These are phyloP conservation scores for Orgyia antiqua DNA, from an alignment of 2,888 invertebrate species.

Conservation along the genomic window DNA sequence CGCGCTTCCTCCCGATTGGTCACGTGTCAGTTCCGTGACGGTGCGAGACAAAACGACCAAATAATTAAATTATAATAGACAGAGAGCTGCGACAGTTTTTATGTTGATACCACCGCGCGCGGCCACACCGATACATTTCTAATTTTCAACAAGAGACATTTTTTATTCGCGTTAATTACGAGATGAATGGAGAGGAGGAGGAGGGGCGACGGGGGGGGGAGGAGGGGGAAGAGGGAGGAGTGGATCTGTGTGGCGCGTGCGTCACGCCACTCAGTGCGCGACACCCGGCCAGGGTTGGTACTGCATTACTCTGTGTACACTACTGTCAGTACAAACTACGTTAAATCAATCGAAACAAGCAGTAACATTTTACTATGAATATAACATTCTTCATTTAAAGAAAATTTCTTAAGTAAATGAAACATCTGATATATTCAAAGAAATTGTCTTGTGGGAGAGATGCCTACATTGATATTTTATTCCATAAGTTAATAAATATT, in stretches of 20 bases:
- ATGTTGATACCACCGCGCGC: slow-evolving; percentile 22
- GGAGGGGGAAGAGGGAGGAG: slow-evolving; percentile 12
- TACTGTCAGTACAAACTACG: no score
- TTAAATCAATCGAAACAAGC: no score
- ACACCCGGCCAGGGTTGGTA: slow-evolving; percentile 4
- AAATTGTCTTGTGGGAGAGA: no score
- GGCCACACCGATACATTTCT: slow-evolving; percentile 63
- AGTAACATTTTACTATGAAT: no score
- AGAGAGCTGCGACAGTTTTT: slow-evolving; percentile 51
- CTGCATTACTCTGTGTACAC: no score
- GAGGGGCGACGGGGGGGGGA: slow-evolving; percentile 24
- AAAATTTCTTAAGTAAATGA: no score
- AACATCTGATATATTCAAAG: no score
- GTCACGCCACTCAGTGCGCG: slow-evolving; percentile 38
- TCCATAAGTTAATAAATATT: no score
- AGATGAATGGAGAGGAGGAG: slow-evolving; percentile 49
- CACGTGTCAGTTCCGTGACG: slow-evolving; percentile 23
- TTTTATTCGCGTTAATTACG: slow-evolving; percentile 71
- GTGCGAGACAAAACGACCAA: slow-evolving; percentile 51
- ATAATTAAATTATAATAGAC: slow-evolving; percentile 67
- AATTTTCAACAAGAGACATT: slow-evolving; percentile 61
- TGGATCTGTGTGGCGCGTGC: slow-evolving; percentile 50
- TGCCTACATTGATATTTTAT: no score
- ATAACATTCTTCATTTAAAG: no score
- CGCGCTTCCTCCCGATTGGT: slow-evolving; percentile 3